A percentile compares a stretch with the other conserved stretches of the same genome.
These are phyloP conservation scores for Archaeoteleia sp. DNA, from an alignment of 2,888 invertebrate species.

Conservation along the genomic window DNA sequence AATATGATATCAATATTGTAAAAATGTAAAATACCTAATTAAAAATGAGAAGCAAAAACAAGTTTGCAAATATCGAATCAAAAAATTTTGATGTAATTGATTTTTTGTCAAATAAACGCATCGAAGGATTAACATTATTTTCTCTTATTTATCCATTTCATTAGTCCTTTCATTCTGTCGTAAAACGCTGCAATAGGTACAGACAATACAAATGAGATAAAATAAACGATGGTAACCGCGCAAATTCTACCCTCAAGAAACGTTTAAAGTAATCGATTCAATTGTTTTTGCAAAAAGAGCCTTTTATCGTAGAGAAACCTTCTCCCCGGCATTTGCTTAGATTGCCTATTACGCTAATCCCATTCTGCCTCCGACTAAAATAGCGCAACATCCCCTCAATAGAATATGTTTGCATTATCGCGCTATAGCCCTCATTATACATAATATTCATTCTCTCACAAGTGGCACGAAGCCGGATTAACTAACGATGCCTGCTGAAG, in stretches of 20 bases:
- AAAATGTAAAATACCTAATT: no score
- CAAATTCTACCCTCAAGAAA: slow-evolving; percentile 37
- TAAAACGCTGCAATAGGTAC: slow-evolving; percentile 28
- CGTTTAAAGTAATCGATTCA: slow-evolving; percentile 48
- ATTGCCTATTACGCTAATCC: slow-evolving; percentile 51
- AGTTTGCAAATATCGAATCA: no score
- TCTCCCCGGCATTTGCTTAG: slow-evolving; percentile 37
- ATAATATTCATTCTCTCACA: slow-evolving; percentile 12
- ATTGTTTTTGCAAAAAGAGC: slow-evolving; percentile 42
- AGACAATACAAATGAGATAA: slow-evolving; percentile 36
- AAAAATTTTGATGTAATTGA: no score
- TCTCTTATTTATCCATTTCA: slow-evolving; percentile 32
- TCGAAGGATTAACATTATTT: no score
- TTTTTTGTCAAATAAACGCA: no score
- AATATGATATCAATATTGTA: no score
- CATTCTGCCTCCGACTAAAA: slow-evolving; percentile 33
- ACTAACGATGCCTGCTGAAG: no score
- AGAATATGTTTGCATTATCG: slow-evolving; percentile 42
- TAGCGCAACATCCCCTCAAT: slow-evolving; percentile 37
- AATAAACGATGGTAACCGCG: slow-evolving; percentile 26
- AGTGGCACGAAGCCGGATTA: no score
- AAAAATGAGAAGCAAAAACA: no score
- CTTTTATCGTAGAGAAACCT: slow-evolving; percentile 17
- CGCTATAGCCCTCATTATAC: slow-evolving; percentile 21
- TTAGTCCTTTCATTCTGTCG: slow-evolving; percentile 27